Percentiles rank a stretch among this genome's conserved stretches.
Conservation (phyloP, 1,140 invertebrate species). For the Trichonephila clavata region DNA sequence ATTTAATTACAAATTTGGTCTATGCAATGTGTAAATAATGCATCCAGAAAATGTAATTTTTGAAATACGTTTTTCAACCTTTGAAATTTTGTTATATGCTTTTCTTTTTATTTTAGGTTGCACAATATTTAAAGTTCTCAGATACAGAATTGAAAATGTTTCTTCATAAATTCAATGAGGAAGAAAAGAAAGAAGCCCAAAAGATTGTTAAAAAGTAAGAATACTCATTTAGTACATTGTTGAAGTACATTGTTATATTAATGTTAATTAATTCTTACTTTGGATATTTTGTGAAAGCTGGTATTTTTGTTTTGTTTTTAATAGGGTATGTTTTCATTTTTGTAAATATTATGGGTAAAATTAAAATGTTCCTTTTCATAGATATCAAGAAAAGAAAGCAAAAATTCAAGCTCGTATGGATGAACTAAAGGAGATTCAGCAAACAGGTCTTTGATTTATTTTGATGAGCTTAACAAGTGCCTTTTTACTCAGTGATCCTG, state of each 20-base stretch:
- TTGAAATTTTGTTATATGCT: not conserved
- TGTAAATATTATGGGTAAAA: too few species aligned
- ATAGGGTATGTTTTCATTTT: too few species aligned
- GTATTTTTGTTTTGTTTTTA: too few species aligned
- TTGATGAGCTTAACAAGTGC: conserved; percentile 49
- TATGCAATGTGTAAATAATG: too few species aligned
- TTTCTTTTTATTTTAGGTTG: conserved; percentile 83
- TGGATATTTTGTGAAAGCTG: too few species aligned
- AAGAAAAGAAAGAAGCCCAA: conserved; percentile 88
- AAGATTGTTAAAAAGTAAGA: conserved; percentile 87
- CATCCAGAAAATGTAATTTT: too few species aligned
- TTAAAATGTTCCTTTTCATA: not conserved
- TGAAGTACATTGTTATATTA: not conserved
- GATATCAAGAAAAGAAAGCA: conserved; percentile 57
- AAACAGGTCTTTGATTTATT: conserved; percentile 58
- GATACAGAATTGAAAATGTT: conserved; percentile 89
- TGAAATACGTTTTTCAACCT: too few species aligned
- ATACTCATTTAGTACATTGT: not conserved
- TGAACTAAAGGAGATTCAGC: conserved; percentile 68
- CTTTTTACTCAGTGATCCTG: conserved; percentile 34
- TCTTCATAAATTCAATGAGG: conserved; percentile 88
- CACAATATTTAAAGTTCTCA: conserved; percentile 91
- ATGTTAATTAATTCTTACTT: too few species aligned
- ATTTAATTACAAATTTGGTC: too few species aligned
- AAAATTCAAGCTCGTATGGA: conserved; percentile 65